phyloP scores from a whole-genome alignment of 2,113 vertebrate species.

The Apistogramma diplotaenia region DNA sequence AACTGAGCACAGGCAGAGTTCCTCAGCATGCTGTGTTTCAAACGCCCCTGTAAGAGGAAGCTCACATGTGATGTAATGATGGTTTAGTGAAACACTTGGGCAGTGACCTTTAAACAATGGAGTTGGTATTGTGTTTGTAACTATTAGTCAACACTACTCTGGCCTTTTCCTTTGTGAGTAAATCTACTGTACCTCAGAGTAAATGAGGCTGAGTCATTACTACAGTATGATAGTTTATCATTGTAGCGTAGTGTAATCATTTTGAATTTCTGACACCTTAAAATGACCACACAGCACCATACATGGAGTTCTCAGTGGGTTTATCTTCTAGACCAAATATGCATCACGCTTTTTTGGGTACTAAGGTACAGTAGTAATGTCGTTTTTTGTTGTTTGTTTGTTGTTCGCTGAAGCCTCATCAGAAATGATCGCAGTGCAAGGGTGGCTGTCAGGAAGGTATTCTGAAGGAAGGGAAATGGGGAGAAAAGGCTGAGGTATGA shows the following conservation, averaged over 20 bases:
- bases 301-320: background rate
- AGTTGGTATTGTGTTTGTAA: background rate
- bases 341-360: no score
- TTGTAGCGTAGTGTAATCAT: background rate
- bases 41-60: background rate
- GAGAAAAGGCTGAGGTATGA: background rate
- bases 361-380: no score
- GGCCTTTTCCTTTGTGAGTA: background rate
- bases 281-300: no score
- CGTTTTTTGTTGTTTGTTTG: no score
- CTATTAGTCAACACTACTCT: background rate
- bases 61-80: background rate
- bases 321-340: background rate
- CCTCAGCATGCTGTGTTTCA: background rate
- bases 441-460: background rate
- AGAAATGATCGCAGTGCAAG: background rate
- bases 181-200: background rate
- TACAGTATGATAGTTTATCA: background rate
- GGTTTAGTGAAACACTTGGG: background rate
- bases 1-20: constrained; percentile 16
- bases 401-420: background rate
- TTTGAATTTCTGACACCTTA: no score
- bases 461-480: background rate
- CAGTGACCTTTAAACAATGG: background rate
- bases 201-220: background rate